Percentiles rank a stretch among this genome's conserved stretches.
Evolutionary conservation across 1,140 invertebrate species (phyloP).

Genomic region (Mercenaria mercenaria): DNA sequence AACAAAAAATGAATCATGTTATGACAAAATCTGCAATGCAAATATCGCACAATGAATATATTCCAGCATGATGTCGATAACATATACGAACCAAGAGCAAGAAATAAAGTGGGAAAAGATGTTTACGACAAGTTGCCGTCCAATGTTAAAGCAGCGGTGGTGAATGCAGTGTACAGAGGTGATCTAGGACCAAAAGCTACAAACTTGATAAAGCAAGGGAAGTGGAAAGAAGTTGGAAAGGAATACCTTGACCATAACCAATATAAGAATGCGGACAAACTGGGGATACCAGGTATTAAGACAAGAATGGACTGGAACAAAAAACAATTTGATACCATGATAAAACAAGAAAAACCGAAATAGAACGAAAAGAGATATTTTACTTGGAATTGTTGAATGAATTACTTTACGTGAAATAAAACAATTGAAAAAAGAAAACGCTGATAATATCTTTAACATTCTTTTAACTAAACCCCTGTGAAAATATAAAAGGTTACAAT

Average conservation of each 20-base stretch:
- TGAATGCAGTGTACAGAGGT: neutral
- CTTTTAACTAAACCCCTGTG: too few relatives aligned
- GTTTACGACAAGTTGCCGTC: neutral
- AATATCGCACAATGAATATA: too few relatives aligned
- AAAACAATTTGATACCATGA: neutral
- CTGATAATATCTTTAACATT: too few relatives aligned
- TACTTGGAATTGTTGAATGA: too few relatives aligned
- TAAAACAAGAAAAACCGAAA: neutral
- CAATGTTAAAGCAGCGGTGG: neutral
- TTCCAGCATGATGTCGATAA: neutral
- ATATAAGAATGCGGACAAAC: constrained; percentile 22
- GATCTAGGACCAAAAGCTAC: neutral
- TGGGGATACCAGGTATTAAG: neutral
- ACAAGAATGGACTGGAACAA: neutral
- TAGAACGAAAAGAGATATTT: too few relatives aligned
- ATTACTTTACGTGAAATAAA: too few relatives aligned
- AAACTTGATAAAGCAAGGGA: neutral
- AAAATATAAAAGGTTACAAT: too few relatives aligned
- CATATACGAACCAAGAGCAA: neutral
- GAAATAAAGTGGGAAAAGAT: neutral
- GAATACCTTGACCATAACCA: neutral
- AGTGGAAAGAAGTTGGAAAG: constrained; percentile 2
- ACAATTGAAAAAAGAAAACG: too few relatives aligned
- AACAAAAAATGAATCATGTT: too few relatives aligned
- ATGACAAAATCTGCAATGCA: too few relatives aligned